phyloP scores from a whole-genome alignment of 2,888 invertebrate genomes.

The Allacma fusca region DNA sequence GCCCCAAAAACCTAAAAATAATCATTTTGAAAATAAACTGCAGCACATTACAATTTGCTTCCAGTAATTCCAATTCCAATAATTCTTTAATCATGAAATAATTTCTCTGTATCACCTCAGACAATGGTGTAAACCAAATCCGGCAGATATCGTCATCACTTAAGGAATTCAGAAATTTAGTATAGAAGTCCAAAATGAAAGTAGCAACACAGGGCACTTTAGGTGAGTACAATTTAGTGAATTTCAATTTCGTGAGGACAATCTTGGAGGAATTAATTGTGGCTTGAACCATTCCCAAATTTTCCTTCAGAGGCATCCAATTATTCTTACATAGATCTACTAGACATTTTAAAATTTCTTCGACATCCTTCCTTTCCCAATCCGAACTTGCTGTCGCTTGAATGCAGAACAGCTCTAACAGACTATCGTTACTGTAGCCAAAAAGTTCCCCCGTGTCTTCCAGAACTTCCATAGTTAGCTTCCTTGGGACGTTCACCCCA shows the following conservation, averaged over 20 bases:
- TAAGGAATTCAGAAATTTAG: not conserved
- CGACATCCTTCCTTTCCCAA: slow-evolving; percentile 43
- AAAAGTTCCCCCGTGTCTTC: slow-evolving; percentile 6
- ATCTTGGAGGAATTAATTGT: slow-evolving; percentile 3
- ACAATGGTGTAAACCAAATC: not conserved
- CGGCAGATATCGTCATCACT: not conserved
- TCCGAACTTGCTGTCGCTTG: slow-evolving; percentile 13
- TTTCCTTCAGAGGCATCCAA: slow-evolving; percentile 9
- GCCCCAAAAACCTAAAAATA: slow-evolving; percentile 45
- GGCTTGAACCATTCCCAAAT: slow-evolving; percentile 10
- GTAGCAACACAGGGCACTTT: slow-evolving; percentile 25
- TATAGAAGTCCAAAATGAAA: slow-evolving; percentile 4
- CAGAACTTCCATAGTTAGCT: slow-evolving; percentile 30
- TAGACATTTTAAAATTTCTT: slow-evolving; percentile 45
- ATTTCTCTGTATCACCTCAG: slow-evolving; percentile 6
- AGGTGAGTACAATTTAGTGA: slow-evolving; percentile 19
- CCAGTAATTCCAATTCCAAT: too few species aligned
- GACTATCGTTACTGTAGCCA: slow-evolving; percentile 40
- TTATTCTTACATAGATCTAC: slow-evolving; percentile 29
- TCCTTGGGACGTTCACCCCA: slow-evolving; percentile 25
- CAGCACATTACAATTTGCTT: too few species aligned
- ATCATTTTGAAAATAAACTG: not conserved
- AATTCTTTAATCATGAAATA: too few species aligned
- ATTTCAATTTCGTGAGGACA: slow-evolving; percentile 25
- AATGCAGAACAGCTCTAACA: slow-evolving; percentile 47